Base-by-base conservation (phyloP, 2,113 vertebrate genomes). In the Pseudois nayaur region DNA sequence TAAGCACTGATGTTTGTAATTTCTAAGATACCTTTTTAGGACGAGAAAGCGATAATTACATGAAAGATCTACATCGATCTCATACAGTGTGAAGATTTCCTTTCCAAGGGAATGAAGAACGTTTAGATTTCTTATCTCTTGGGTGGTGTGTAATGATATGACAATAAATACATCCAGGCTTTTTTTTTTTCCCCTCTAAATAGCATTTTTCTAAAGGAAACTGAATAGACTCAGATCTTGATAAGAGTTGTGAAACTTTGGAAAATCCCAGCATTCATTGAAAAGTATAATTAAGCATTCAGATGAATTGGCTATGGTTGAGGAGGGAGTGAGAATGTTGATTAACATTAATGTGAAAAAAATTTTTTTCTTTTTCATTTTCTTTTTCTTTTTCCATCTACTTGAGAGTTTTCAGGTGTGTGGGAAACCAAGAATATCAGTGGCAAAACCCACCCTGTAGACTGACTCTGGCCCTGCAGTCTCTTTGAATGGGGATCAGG, bases 191-290 rank as follows among this genome's bases (percentile, higher is more conserved):
- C 2, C 2, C 50, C 50, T 50, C 91, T 40, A 31, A 92, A 29
- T 40, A 43, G 31, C 33, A 74, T 91, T 89, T 94, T 91, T 64
- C 90, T 92, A 86, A 95, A 74, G 64, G 79, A 90, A 76, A 67
- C 43, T 5, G 11, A 90, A 43, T 29, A 31, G 3, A 40, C 15
- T 45, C 6, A 0, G 25, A 1, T 71, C 23, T 91, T 36, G 52
- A 29, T 64, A 36, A 71, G 45, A 48, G 54, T 33, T 81, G 29
- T 55, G 60, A 85, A 29, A 79, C 84, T 84, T 79, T 7, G 29
- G 10, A 19, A 67, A 82, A 13, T 33, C 50, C 31, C 31, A 17
- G 12, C 6, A 11, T 52, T 36, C 27, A 31, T 21, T 87, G 27
- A 33, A 52, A 36, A 52, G n/a, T 13, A 29, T 27, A 54, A 16